These are phyloP conservation scores for Globicephala melas DNA, from an alignment of 2,113 vertebrate species.

Conservation along the genomic window DNA sequence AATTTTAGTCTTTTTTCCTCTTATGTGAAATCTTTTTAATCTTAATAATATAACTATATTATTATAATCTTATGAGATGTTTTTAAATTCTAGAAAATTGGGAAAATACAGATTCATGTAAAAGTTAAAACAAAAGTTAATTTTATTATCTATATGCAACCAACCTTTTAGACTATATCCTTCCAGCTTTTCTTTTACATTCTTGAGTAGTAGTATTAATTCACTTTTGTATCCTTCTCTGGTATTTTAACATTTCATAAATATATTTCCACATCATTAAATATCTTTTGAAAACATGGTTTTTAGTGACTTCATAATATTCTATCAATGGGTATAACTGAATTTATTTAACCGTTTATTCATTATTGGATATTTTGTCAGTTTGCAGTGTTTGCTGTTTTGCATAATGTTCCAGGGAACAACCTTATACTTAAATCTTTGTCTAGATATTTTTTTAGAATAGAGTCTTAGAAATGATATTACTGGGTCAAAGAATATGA, in stretches of 20 bases:
- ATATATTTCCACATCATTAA: not conserved
- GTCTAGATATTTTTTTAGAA: not conserved
- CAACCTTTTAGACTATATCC: constrained; percentile 6
- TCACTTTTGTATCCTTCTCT: constrained; percentile 9
- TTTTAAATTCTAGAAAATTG: not conserved
- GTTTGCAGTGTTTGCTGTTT: not conserved
- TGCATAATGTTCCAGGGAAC: not conserved
- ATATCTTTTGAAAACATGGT: not conserved
- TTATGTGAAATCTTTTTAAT: not conserved
- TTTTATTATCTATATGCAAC: not conserved
- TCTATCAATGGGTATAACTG: not conserved
- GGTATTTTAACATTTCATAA: not conserved
- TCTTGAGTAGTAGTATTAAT: not conserved
- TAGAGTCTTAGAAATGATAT: not conserved
- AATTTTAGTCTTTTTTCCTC: not conserved
- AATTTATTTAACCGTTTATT: not conserved
- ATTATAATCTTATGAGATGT: not conserved
- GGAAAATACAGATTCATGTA: not conserved
- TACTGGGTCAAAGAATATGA: not conserved
- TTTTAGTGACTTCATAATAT: not conserved
- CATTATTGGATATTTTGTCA: not conserved
- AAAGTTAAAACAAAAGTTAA: constrained; percentile 4
- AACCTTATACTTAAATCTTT: not conserved
- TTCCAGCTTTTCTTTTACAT: not conserved
- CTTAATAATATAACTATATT: not conserved